Conservation (phyloP, 1,140 invertebrate genomes). For the Apocrypta bakeri region DNA sequence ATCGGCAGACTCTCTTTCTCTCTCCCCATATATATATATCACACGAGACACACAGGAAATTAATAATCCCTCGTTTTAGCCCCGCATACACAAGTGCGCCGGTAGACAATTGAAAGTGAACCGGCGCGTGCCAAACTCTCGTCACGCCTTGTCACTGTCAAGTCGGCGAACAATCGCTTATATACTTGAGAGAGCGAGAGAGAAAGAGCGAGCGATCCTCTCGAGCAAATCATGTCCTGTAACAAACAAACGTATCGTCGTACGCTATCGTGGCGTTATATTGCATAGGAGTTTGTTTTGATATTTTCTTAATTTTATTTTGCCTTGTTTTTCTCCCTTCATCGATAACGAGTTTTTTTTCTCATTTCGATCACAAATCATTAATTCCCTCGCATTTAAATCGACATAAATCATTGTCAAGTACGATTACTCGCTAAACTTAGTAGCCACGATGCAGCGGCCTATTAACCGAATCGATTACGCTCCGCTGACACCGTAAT, state of each 20-base stretch:
- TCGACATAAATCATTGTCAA: conserved; percentile 43
- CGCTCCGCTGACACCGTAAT: background rate
- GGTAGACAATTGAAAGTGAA: background rate
- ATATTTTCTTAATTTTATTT: too few species aligned
- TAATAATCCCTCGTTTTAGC: background rate
- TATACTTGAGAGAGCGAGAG: background rate
- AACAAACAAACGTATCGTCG: background rate
- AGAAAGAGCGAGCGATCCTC: background rate
- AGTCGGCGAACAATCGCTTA: conserved; percentile 47
- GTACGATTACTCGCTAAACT: conserved; percentile 21
- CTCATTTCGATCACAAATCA: conserved; percentile 14
- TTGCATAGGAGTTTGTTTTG: too few species aligned
- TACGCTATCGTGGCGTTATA: too few species aligned
- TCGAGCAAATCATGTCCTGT: background rate
- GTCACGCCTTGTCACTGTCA: conserved; percentile 63
- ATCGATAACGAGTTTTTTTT: too few species aligned
- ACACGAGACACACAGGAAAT: background rate
- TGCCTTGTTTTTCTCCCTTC: too few species aligned
- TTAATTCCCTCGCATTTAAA: conserved; percentile 25
- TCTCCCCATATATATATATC: background rate
- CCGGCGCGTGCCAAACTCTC: conserved; percentile 58
- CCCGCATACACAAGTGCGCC: too few species aligned
- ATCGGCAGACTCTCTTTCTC: background rate
- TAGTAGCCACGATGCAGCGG: background rate
- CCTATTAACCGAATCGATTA: conserved; percentile 28